phyloP scores from a whole-genome alignment of 2,888 invertebrate genomes.

The Peribatodes rhomboidaria region DNA sequence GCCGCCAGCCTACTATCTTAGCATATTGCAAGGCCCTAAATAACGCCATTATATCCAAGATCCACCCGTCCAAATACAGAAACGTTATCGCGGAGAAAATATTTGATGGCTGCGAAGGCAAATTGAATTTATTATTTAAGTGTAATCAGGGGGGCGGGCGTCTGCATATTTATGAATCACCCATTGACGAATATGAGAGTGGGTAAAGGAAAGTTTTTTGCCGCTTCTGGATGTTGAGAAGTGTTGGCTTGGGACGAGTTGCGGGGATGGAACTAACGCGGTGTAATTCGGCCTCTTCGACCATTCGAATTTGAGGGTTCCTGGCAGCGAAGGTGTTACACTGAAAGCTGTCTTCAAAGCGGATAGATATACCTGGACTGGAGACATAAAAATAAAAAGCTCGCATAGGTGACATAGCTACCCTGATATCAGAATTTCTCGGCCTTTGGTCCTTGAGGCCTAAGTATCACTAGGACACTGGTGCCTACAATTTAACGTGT shows the following conservation, averaged over 20 bases:
- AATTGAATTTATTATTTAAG: constrained; percentile 85
- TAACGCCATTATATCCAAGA: constrained; percentile 81
- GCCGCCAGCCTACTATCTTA: constrained; percentile 84
- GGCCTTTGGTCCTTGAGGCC: too few species aligned
- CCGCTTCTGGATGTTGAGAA: constrained; percentile 37
- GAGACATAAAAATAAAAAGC: too few species aligned
- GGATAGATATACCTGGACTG: too few species aligned
- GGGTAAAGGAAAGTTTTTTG: constrained; percentile 50
- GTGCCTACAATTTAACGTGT: too few species aligned
- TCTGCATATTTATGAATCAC: constrained; percentile 67
- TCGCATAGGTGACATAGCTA: too few species aligned
- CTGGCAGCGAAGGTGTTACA: background rate
- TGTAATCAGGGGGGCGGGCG: constrained; percentile 67
- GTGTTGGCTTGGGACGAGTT: constrained; percentile 48
- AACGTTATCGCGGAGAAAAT: constrained; percentile 77
- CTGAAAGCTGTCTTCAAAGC: too few species aligned
- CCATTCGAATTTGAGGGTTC: background rate
- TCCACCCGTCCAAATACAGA: constrained; percentile 76
- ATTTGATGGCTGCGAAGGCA: constrained; percentile 78
- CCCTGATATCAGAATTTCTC: too few species aligned
- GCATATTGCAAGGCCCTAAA: constrained; percentile 85
- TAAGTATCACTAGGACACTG: too few species aligned
- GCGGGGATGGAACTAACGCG: constrained; percentile 41
- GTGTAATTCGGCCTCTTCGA: constrained; percentile 1
- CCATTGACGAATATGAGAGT: constrained; percentile 70